phyloP scores from a whole-genome alignment of 2,888 invertebrate genomes.

The Apotomis betuletana region DNA sequence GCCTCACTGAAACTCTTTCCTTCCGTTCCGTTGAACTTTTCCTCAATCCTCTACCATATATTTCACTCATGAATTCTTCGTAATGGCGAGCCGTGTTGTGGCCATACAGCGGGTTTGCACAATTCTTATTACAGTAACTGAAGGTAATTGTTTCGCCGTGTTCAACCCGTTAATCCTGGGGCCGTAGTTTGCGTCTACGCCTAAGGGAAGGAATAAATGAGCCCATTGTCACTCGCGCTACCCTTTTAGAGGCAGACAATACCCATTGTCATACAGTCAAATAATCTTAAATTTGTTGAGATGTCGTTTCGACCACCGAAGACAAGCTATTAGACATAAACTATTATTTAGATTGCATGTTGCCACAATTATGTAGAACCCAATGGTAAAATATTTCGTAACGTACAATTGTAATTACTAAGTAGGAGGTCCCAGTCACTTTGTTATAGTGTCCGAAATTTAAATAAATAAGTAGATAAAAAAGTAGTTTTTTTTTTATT shows the following conservation, averaged over 20 bases:
- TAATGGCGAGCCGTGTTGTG: not conserved
- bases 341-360: too few species aligned
- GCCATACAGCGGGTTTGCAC: not conserved
- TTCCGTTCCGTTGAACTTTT: not conserved
- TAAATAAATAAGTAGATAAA: too few species aligned
- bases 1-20: too few species aligned
- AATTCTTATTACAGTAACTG: conserved; percentile 46
- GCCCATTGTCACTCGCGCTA: conserved; percentile 69
- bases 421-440: too few species aligned
- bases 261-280: conserved; percentile 69
- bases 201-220: conserved; percentile 76
- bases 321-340: conserved; percentile 49
- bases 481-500: too few species aligned
- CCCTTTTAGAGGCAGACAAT: conserved; percentile 77
- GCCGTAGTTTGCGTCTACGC: conserved; percentile 69
- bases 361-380: too few species aligned
- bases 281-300: conserved; percentile 72
- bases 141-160: conserved; percentile 69
- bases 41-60: not conserved
- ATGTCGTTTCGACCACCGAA: conserved; percentile 64
- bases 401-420: too few species aligned
- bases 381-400: too few species aligned
- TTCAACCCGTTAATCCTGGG: conserved; percentile 67
- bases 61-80: not conserved
- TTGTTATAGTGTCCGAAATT: too few species aligned